Percentiles rank a stretch among this genome's conserved stretches.
Conservation (phyloP, 35 echinoderm and acorn worm species). For the Amphiura filiformis region DNA sequence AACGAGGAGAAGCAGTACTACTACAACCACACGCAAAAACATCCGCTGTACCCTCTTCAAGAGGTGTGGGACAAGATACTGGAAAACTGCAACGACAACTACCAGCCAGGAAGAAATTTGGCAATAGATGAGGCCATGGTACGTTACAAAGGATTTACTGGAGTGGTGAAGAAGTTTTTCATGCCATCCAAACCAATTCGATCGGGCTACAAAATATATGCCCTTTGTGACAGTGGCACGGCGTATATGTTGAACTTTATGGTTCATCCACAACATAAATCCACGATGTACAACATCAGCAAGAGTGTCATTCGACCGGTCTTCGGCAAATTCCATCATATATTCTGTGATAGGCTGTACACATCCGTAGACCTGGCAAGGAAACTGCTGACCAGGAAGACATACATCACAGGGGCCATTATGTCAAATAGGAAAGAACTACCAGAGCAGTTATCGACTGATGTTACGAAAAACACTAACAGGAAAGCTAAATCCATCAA, state of each 20-base stretch:
- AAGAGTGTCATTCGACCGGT: not conserved
- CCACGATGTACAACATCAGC: not conserved
- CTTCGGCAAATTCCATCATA: conserved; percentile 17
- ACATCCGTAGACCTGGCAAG: conserved; percentile 25
- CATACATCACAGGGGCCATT: conserved; percentile 39
- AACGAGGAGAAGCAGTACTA: not conserved
- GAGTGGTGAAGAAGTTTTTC: conserved; percentile 8
- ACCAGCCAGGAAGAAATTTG: conserved; percentile 1
- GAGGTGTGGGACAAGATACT: not conserved
- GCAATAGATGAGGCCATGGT: conserved; percentile 52
- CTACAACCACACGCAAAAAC: not conserved
- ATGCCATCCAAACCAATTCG: conserved; percentile 32
- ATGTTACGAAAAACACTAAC: not conserved
- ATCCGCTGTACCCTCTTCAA: conserved; percentile 22
- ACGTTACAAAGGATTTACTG: conserved; percentile 12
- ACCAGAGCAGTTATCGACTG: not conserved
- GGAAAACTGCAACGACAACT: not conserved
- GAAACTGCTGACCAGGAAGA: not conserved
- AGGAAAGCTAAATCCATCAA: not conserved
- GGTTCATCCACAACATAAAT: not conserved
- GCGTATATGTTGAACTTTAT: conserved; percentile 34
- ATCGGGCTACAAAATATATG: conserved; percentile 36
- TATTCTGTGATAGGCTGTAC: conserved; percentile 38
- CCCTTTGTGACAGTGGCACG: conserved; percentile 10
- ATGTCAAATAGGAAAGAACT: not conserved